These are phyloP conservation scores for Odontamblyopus lacepedii DNA, from an alignment of 2,797 vertebrate species.

Conservation along the genomic window DNA sequence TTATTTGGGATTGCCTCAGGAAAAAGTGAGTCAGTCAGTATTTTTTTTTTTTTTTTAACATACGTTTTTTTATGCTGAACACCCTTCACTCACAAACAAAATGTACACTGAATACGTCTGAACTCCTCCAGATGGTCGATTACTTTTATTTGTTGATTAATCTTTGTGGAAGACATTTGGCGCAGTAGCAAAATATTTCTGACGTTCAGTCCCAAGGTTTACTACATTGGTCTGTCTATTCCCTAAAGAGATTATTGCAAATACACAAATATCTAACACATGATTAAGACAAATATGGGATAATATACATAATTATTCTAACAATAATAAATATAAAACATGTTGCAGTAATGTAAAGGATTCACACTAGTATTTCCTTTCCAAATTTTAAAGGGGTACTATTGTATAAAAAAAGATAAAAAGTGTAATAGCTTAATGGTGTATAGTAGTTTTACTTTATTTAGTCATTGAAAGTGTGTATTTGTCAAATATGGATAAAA, in stretches of 20 bases:
- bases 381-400: background rate
- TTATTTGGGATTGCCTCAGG: background rate
- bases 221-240: no score
- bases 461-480: constrained; percentile 4
- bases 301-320: no score
- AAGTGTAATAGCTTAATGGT: background rate
- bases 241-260: no score
- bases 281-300: no score
- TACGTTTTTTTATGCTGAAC: background rate
- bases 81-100: background rate
- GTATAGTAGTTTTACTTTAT: background rate
- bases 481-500: constrained; percentile 14
- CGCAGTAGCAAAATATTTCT: no score
- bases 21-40: background rate
- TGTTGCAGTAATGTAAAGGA: background rate
- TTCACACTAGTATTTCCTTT: background rate
- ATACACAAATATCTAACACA: no score
- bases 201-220: no score
- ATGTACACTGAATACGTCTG: background rate
- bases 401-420: background rate
- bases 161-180: no score
- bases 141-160: background rate
- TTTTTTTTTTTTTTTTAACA: background rate
- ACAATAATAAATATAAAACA: no score
- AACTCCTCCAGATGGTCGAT: background rate